Conservation (phyloP, 2,797 vertebrate species). For the Neosilurus mollespiculum region DNA sequence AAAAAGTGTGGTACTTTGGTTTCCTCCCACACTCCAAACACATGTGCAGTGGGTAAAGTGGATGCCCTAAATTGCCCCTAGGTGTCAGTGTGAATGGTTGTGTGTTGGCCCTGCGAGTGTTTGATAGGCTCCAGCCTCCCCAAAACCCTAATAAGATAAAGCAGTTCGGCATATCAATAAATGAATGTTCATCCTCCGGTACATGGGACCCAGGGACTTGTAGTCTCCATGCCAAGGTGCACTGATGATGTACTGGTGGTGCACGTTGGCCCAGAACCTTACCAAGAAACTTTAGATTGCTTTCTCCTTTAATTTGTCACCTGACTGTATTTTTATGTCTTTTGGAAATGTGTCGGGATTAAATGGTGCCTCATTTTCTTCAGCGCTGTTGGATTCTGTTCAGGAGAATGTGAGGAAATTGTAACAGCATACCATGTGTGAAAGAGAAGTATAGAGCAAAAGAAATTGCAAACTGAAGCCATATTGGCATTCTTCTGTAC, state of each 20-base stretch:
- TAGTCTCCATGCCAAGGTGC: not conserved
- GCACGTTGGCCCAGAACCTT: not conserved
- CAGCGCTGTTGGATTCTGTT: not conserved
- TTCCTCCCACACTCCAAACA: too few relatives aligned
- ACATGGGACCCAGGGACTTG: not conserved
- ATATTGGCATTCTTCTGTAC: not conserved
- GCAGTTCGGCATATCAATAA: too few relatives aligned
- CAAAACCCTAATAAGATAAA: not conserved
- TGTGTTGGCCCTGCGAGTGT: too few relatives aligned
- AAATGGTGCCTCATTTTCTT: not conserved
- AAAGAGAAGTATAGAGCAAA: not conserved
- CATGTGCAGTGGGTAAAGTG: too few relatives aligned
- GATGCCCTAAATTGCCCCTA: too few relatives aligned
- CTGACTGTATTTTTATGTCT: not conserved
- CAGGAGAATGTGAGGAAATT: not conserved
- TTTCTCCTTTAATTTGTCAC: constrained; percentile 8
- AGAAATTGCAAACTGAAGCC: not conserved
- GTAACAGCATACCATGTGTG: not conserved
- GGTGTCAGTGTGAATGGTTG: too few relatives aligned
- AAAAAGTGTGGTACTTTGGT: too few relatives aligned
- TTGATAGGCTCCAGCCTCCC: too few relatives aligned
- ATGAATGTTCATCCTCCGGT: not conserved
- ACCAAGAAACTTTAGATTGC: not conserved
- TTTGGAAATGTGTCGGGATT: not conserved
- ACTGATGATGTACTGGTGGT: not conserved